Percentiles rank a stretch among this genome's conserved stretches.
These are phyloP conservation scores for Drosophila subquinaria DNA, from an alignment of 2,888 invertebrate genomes.

Conservation along the genomic window DNA sequence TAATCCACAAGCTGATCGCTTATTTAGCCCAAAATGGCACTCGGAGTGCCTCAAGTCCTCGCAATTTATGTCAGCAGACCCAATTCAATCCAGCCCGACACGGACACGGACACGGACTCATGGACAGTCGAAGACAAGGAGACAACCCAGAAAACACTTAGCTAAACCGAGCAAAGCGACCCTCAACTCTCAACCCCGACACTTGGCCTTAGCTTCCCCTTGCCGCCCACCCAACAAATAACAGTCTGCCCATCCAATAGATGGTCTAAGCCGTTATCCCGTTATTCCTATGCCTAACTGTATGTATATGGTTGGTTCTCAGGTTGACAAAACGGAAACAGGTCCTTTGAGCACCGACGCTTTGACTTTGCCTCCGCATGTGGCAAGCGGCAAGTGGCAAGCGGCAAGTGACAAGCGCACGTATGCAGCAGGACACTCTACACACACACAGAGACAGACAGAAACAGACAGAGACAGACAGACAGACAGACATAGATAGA, in stretches of 20 bases:
- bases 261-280: constrained; percentile 11
- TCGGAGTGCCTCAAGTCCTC: constrained; percentile 40
- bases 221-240: too few species aligned
- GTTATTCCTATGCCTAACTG: constrained; percentile 14
- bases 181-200: constrained; percentile 10
- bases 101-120: constrained; percentile 36
- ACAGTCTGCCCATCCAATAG: too few species aligned
- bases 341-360: constrained; percentile 65
- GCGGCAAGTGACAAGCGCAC: constrained; percentile 50
- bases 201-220: neutral
- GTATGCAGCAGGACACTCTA: constrained; percentile 34
- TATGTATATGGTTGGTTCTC: constrained; percentile 21
- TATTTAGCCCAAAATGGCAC: constrained; percentile 15
- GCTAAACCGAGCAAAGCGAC: constrained; percentile 24
- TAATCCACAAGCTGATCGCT: constrained; percentile 29
- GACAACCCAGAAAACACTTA: constrained; percentile 44
- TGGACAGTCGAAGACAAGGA: constrained; percentile 14
- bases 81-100: neutral
- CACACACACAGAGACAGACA: constrained; percentile 23
- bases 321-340: constrained; percentile 61
- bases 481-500: neutral
- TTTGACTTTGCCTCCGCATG: constrained; percentile 44
- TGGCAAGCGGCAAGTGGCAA: constrained; percentile 37
- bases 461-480: constrained; percentile 10
- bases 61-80: constrained; percentile 49